These are phyloP conservation scores for Sesia apiformis DNA, from an alignment of 2,888 invertebrate genomes.

Conservation along the genomic window DNA sequence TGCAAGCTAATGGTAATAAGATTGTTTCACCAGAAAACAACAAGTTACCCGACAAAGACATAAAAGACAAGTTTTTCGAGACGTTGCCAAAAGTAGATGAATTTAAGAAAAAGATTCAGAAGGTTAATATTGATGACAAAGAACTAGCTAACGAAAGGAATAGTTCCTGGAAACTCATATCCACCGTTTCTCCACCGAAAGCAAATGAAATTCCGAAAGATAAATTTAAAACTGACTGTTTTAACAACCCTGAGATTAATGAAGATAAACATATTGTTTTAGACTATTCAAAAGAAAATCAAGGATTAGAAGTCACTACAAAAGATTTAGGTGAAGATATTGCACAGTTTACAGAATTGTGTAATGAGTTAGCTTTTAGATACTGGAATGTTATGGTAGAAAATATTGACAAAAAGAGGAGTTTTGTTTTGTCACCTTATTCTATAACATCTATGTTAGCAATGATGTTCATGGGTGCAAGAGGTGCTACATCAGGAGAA, in stretches of 20 bases:
- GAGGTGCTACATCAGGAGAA: conserved; percentile 90
- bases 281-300: conserved; percentile 63
- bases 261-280: conserved; percentile 50
- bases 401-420: conserved; percentile 83
- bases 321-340: conserved; percentile 82
- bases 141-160: conserved; percentile 51
- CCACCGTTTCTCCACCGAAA: conserved; percentile 71
- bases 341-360: conserved; percentile 83
- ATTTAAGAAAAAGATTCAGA: conserved; percentile 64
- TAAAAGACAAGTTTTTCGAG: conserved; percentile 27
- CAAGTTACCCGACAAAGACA: conserved; percentile 10
- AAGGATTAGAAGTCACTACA: conserved; percentile 85
- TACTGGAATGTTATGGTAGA: conserved; percentile 85
- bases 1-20: conserved; percentile 16
- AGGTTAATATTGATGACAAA: conserved; percentile 61
- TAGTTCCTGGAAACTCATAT: conserved; percentile 74
- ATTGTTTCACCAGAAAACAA: not conserved
- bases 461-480: conserved; percentile 91
- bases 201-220: conserved; percentile 46
- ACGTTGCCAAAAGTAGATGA: conserved; percentile 53
- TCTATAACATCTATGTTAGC: conserved; percentile 90
- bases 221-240: conserved; percentile 42
- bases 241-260: conserved; percentile 25
- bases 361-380: conserved; percentile 89
- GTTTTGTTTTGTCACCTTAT: conserved; percentile 88